Percentiles rank a stretch among this genome's conserved stretches.
phyloP scores from a whole-genome alignment of 1,140 invertebrate species.

The Formica selysi region DNA sequence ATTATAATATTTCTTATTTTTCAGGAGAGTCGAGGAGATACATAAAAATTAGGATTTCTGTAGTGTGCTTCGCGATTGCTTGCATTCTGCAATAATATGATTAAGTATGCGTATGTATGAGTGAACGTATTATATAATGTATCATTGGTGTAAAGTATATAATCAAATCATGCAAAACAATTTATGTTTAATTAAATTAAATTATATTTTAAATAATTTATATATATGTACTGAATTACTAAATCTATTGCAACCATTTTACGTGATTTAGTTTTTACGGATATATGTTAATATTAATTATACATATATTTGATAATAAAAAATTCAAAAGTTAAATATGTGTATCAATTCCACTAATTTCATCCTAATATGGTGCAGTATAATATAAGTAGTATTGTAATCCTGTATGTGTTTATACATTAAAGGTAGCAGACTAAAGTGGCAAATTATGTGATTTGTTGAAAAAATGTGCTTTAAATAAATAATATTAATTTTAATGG shows the following conservation, averaged over 20 bases:
- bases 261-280: constrained; percentile 22
- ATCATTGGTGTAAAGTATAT: constrained; percentile 3
- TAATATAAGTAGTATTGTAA: constrained; percentile 46
- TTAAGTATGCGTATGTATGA: not conserved
- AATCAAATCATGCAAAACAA: constrained; percentile 39
- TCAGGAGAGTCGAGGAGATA: not conserved
- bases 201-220: constrained; percentile 8
- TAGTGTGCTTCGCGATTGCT: not conserved
- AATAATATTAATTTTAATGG: constrained; percentile 44
- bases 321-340: not conserved
- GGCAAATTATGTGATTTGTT: constrained; percentile 73
- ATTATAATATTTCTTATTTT: not conserved
- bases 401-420: constrained; percentile 50
- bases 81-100: constrained; percentile 17
- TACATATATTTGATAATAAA: constrained; percentile 2
- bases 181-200: constrained; percentile 16
- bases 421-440: constrained; percentile 83
- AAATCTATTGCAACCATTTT: constrained; percentile 12
- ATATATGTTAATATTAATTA: not conserved
- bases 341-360: not conserved
- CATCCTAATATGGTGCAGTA: constrained; percentile 1
- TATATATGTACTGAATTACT: not conserved
- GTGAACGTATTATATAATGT: not conserved
- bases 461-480: constrained; percentile 69
- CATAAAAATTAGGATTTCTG: constrained; percentile 23